These are phyloP conservation scores for Dicyrtomina minuta DNA, from an alignment of 2,888 invertebrate genomes.

Conservation along the genomic window DNA sequence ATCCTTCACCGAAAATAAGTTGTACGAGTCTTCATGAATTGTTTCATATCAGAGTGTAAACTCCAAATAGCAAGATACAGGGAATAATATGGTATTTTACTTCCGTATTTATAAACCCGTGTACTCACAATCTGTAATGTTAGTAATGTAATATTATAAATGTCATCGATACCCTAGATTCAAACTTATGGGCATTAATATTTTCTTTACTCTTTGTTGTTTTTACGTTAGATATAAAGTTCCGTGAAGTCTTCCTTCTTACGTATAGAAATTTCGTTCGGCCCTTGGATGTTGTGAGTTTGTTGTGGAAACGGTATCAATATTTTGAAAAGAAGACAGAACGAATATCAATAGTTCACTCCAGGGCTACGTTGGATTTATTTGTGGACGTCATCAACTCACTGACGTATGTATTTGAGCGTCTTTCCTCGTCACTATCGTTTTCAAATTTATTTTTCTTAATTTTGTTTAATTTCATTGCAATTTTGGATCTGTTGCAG, in stretches of 20 bases:
- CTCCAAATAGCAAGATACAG: too few relatives aligned
- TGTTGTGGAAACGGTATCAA: constrained; percentile 77
- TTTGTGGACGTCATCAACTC: constrained; percentile 93
- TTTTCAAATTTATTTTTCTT: background rate
- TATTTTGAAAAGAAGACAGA: constrained; percentile 60
- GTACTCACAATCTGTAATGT: background rate
- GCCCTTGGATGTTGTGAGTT: constrained; percentile 80
- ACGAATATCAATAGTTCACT: constrained; percentile 59
- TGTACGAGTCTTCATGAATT: too few relatives aligned
- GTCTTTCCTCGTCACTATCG: background rate
- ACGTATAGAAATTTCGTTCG: constrained; percentile 95
- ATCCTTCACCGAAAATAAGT: too few relatives aligned
- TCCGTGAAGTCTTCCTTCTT: constrained; percentile 96
- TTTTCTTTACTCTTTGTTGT: background rate
- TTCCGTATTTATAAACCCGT: too few relatives aligned
- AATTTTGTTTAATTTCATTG: too few relatives aligned
- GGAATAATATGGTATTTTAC: too few relatives aligned
- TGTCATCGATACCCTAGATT: background rate
- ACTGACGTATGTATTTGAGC: constrained; percentile 76
- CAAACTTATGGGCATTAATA: too few relatives aligned
- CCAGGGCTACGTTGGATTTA: constrained; percentile 85
- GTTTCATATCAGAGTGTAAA: too few relatives aligned
- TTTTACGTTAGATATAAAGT: constrained; percentile 77
- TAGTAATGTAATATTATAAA: background rate
- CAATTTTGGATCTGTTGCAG: too few relatives aligned